Conservation (phyloP, 2,113 vertebrate species). For the Equus przewalskii region DNA sequence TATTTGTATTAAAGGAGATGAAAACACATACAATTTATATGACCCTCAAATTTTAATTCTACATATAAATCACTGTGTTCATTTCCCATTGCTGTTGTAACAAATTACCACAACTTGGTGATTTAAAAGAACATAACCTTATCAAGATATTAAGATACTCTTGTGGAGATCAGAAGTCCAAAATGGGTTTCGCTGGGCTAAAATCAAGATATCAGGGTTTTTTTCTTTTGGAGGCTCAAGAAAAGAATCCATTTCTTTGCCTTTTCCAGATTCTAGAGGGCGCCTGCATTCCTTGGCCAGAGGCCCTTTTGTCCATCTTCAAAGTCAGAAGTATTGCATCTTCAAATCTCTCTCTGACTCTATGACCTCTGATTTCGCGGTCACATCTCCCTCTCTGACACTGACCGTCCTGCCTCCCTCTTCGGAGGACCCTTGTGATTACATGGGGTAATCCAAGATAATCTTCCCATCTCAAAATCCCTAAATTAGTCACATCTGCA, state of each 20-base stretch:
- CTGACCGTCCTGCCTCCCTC: background rate
- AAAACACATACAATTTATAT: background rate
- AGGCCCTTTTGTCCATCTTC: background rate
- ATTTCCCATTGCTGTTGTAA: background rate
- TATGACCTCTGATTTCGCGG: background rate
- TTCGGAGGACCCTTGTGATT: background rate
- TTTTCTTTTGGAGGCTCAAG: background rate
- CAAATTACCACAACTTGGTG: background rate
- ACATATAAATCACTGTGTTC: background rate
- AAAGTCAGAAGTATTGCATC: background rate
- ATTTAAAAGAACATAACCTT: background rate
- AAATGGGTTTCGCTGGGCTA: background rate
- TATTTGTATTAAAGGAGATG: conserved; percentile 9
- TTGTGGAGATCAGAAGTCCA: background rate
- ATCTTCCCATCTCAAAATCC: background rate
- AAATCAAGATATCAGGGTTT: background rate
- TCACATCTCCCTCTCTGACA: background rate
- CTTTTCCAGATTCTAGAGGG: background rate
- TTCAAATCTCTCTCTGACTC: background rate
- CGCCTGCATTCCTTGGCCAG: background rate
- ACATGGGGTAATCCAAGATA: background rate
- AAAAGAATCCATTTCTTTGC: background rate
- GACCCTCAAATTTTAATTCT: background rate
- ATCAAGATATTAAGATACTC: background rate
- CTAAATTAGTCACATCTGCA: background rate